Conservation (phyloP, 2,113 vertebrate species). For the Cinclus cinclus region DNA sequence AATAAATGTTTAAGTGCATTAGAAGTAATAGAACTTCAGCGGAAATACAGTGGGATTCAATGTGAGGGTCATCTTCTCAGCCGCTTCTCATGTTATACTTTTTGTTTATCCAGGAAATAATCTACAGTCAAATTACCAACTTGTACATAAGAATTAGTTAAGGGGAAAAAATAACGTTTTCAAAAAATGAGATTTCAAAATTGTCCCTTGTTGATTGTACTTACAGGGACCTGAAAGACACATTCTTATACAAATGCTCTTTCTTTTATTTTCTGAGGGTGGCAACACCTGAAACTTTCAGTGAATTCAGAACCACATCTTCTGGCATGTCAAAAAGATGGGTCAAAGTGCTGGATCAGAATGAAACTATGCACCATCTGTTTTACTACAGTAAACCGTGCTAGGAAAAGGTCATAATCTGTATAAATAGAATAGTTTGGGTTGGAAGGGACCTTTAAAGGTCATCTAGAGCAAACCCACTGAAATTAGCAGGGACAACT, state of each 20-base stretch:
- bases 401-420: constrained; percentile 9
- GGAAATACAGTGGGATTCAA: not conserved
- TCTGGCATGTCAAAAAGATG: not conserved
- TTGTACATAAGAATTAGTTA: not conserved
- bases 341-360: not conserved
- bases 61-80: not conserved
- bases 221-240: not conserved
- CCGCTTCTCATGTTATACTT: not conserved
- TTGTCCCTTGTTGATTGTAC: not conserved
- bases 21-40: not conserved
- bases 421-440: not conserved
- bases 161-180: not conserved
- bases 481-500: not conserved
- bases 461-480: not conserved
- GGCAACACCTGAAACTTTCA: not conserved
- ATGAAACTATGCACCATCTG: not conserved
- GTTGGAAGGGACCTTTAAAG: not conserved
- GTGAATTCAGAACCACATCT: not conserved
- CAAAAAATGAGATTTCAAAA: not conserved
- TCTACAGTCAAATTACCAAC: not conserved
- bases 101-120: not conserved
- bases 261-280: not conserved
- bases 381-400: not conserved
- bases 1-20: not conserved
- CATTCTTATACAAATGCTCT: not conserved